Conservation (phyloP, 2,888 invertebrate genomes). For the Andrena trimmerana region DNA sequence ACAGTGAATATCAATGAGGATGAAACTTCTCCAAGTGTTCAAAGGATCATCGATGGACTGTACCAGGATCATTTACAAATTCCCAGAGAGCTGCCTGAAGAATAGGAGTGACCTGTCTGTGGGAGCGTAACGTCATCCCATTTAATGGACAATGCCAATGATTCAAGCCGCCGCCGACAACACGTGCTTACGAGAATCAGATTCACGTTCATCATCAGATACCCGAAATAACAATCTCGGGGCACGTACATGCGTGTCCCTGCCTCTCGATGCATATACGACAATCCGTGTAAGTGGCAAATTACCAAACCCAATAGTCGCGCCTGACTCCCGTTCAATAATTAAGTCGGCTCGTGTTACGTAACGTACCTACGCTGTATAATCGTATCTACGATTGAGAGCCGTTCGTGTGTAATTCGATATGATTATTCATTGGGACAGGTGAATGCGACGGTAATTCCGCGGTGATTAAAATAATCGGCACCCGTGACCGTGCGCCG, state of each 20-base stretch:
- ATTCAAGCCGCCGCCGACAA: slow-evolving; percentile 62
- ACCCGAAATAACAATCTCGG: slow-evolving; percentile 73
- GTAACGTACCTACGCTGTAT: slow-evolving; percentile 72
- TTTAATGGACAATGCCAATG: slow-evolving; percentile 62
- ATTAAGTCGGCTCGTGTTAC: slow-evolving; percentile 74
- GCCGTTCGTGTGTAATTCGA: slow-evolving; percentile 76
- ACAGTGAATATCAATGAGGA: too few relatives aligned
- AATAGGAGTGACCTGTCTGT: background rate
- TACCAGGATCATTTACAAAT: background rate
- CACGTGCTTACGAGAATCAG: slow-evolving; percentile 67
- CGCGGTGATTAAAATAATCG: slow-evolving; percentile 77
- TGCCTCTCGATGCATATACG: slow-evolving; percentile 64
- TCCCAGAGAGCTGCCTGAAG: background rate
- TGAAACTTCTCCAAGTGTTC: too few relatives aligned
- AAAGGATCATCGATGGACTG: background rate
- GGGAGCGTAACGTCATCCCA: slow-evolving; percentile 43
- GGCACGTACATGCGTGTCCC: slow-evolving; percentile 57
- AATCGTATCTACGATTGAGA: slow-evolving; percentile 76
- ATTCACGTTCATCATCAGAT: slow-evolving; percentile 70
- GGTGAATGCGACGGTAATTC: slow-evolving; percentile 74
- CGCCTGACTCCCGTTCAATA: slow-evolving; percentile 74
- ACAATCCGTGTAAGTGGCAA: slow-evolving; percentile 75
- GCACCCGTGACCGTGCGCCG: slow-evolving; percentile 63
- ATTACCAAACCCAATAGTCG: slow-evolving; percentile 74
- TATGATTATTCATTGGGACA: slow-evolving; percentile 78